A percentile compares a stretch with the other conserved stretches of the same genome.
These are phyloP conservation scores for Saccopteryx leptura DNA, from an alignment of 2,113 vertebrate species.

Conservation along the genomic window DNA sequence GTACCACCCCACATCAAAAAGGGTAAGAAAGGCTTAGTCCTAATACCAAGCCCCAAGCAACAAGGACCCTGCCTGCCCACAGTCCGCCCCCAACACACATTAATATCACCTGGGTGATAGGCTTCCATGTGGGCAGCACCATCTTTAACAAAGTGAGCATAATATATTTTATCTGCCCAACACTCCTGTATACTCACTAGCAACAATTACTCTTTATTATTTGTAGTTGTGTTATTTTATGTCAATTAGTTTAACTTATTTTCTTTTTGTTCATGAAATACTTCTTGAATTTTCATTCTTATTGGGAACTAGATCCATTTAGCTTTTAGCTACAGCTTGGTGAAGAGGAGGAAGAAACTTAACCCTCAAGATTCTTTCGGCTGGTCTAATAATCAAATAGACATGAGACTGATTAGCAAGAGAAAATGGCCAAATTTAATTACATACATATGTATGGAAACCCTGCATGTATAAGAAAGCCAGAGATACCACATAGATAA, in stretches of 20 bases:
- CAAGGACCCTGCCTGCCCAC: too few species aligned
- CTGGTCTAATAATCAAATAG: neutral
- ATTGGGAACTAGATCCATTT: constrained; percentile 1
- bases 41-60: too few species aligned
- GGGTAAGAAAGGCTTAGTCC: too few species aligned
- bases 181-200: neutral
- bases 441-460: neutral
- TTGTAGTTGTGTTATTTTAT: constrained; percentile 6
- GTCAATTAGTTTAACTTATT: neutral
- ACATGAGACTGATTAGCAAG: neutral
- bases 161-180: too few species aligned
- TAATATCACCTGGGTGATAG: too few species aligned
- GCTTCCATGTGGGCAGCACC: too few species aligned
- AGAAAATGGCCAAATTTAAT: neutral
- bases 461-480: neutral
- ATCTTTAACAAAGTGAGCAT: too few species aligned
- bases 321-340: neutral
- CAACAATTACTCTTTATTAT: neutral
- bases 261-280: constrained; percentile 9
- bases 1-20: too few species aligned
- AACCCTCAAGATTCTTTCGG: neutral
- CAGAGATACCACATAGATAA: neutral
- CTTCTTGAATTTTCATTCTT: neutral
- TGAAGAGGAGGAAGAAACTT: neutral
- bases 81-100: too few species aligned